Base-by-base conservation (phyloP, 2,888 invertebrate species). In the Drosophila siamana region DNA sequence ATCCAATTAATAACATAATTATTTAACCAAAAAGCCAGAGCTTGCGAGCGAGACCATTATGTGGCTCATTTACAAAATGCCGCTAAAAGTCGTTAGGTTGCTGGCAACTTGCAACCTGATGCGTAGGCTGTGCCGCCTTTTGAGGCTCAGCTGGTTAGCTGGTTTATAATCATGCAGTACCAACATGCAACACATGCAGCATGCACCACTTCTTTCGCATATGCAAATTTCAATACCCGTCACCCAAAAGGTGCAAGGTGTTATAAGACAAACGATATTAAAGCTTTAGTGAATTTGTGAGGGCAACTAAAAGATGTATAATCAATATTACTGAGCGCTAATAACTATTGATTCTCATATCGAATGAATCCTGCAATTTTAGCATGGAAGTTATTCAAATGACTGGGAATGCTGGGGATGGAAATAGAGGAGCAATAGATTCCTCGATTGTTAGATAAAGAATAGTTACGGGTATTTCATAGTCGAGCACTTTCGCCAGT, bases 1-100 rank as follows among this genome's bases (percentile, higher is more conserved):
- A 82, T 81, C 82, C 87, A 83, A 83, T 86, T 83, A 83, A 83
- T 83, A 83, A 84, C 83, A 83, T 83, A 86, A 83, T 83, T 83
- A 83, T 83, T 75, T 69, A 69, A 64, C 43, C 51, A 6, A 38
- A 52, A 48, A 57, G 54, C 52, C 36, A 16, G 19, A 48, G 44
- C 19, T 22, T 26, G 1, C 6, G 51, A 55, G 33, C 33, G 33
- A 51, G 52, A 51, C 59, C 68, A 74, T 80, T 77, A 78, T 60
- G 68, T 52, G 55, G 74, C 66, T 80, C 66, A 86, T 84, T 82
- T 86, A 73, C 73, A 75, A 77, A 65, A 59, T 46, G 68, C 64
- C 55, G 72, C 61, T 66, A 68, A 78, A 65, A 73, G 71, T 66
- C 57, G 72, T 66, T 52, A 62, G 56, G 69, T 50, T 61, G 65